Evolutionary conservation across 1,140 invertebrate species (phyloP).

Genomic region (Nasonia vitripennis): DNA sequence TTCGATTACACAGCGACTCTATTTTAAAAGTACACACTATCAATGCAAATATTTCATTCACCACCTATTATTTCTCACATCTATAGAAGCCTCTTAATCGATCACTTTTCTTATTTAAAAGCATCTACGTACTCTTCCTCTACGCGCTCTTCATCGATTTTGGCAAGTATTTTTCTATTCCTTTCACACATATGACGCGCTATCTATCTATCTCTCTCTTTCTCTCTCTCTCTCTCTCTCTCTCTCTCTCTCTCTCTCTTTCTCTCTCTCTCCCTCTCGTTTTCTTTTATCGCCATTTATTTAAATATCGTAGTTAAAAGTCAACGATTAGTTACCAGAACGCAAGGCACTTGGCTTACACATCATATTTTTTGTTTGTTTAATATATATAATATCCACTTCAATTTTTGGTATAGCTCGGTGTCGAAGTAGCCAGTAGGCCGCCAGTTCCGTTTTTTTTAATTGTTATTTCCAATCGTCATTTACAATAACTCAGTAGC

Average conservation of each 20-base stretch:
- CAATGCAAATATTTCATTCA: slow-evolving; percentile 44
- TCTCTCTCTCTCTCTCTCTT: slow-evolving; percentile 38
- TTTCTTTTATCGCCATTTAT: slow-evolving; percentile 55
- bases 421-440: slow-evolving; percentile 62
- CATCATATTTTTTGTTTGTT: slow-evolving; percentile 68
- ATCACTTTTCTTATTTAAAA: slow-evolving; percentile 40
- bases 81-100: slow-evolving; percentile 43
- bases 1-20: slow-evolving; percentile 41
- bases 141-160: slow-evolving; percentile 8
- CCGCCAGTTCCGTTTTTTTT: slow-evolving; percentile 41
- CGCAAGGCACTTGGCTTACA: slow-evolving; percentile 75
- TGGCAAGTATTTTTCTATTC: slow-evolving; percentile 37
- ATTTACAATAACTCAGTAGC: neutral
- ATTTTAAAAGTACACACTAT: slow-evolving; percentile 44
- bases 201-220: slow-evolving; percentile 6
- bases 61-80: slow-evolving; percentile 31
- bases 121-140: slow-evolving; percentile 34
- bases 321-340: slow-evolving; percentile 75
- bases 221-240: neutral
- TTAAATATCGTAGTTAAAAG: slow-evolving; percentile 72
- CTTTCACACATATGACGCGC: neutral
- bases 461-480: slow-evolving; percentile 47
- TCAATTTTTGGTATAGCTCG: slow-evolving; percentile 62
- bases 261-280: slow-evolving; percentile 42
- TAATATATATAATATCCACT: slow-evolving; percentile 49